Conservation (phyloP, 2,113 vertebrate species). For the Myrmecobius fasciatus region DNA sequence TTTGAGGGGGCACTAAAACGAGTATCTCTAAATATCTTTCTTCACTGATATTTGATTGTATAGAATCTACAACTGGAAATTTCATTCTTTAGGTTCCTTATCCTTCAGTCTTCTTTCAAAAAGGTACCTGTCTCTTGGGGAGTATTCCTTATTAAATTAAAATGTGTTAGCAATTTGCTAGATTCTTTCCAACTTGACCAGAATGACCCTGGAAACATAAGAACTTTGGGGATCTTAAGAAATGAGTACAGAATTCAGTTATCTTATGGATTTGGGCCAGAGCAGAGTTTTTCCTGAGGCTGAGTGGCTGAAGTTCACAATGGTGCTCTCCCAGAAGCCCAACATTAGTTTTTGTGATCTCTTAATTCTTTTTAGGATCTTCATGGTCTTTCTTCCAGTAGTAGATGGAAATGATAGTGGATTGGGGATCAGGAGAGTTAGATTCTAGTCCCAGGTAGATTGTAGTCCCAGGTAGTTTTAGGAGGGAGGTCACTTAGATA, state of each 20-base stretch:
- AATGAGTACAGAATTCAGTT: background rate
- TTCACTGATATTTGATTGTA: conserved; percentile 1
- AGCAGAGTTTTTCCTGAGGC: background rate
- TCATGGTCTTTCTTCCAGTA: background rate
- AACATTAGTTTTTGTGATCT: background rate
- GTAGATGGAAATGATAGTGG: background rate
- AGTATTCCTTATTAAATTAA: conserved; percentile 33
- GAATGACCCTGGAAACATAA: conserved; percentile 13
- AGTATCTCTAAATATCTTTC: background rate
- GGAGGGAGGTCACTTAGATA: background rate
- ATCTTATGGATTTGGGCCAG: background rate
- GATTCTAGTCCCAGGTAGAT: background rate
- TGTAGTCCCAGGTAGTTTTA: background rate
- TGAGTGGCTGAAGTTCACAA: background rate
- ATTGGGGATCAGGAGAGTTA: background rate
- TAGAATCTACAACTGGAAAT: conserved; percentile 8
- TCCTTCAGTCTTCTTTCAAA: conserved; percentile 24
- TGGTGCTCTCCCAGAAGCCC: background rate
- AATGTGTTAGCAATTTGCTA: conserved; percentile 33
- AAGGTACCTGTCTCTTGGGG: background rate
- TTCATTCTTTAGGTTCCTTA: conserved; percentile 7
- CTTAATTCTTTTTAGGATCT: background rate
- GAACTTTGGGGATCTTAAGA: background rate
- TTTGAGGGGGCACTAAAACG: conserved; percentile 11
- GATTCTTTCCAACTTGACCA: conserved; percentile 23